Evolutionary conservation across 2,888 invertebrate genomes (phyloP).

Genomic region (Anoplius nigerrimus): DNA sequence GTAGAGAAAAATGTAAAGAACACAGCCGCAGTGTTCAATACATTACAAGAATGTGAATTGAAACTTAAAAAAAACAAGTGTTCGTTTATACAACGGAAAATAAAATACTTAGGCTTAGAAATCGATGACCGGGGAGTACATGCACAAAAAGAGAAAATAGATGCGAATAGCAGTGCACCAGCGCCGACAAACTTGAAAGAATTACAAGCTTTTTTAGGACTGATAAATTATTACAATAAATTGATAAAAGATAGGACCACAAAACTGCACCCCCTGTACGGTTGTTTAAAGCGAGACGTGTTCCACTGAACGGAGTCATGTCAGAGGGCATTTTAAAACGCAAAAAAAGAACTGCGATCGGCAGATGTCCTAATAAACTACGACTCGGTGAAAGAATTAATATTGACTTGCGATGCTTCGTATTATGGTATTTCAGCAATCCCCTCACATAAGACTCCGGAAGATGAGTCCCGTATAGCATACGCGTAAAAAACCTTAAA

Average conservation of each 20-base stretch:
- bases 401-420: not conserved
- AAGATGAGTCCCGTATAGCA: not conserved
- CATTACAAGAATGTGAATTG: not conserved
- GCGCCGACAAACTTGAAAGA: not conserved
- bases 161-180: not conserved
- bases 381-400: not conserved
- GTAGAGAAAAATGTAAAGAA: not conserved
- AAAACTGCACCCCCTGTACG: not conserved
- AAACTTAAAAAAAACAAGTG: not conserved
- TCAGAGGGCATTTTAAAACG: not conserved
- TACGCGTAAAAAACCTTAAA: not conserved
- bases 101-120: not conserved
- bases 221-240: not conserved
- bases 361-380: not conserved
- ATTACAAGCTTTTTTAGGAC: not conserved
- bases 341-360: not conserved
- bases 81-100: not conserved
- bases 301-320: not conserved
- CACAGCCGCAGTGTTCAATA: not conserved
- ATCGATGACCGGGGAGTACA: not conserved
- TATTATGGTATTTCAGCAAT: not conserved
- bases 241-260: not conserved
- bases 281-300: not conserved
- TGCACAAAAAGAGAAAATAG: not conserved
- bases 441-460: not conserved